Evolutionary conservation across 2,888 invertebrate species (phyloP).

Genomic region (Biston stratarius): DNA sequence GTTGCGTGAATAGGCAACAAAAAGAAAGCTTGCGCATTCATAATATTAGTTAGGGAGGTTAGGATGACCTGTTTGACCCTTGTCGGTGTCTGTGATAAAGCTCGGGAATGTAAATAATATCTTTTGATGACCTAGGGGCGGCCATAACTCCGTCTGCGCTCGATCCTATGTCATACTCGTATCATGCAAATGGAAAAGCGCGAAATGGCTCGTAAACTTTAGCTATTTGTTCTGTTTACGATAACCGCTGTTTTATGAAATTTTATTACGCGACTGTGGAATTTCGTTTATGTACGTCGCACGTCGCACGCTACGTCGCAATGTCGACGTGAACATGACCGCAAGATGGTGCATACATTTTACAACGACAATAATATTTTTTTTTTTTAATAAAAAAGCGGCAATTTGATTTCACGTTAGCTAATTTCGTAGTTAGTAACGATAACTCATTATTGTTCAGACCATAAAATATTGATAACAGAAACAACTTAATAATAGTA

Average conservation of each 20-base stretch:
- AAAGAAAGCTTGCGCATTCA: no score
- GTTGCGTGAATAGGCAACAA: no score
- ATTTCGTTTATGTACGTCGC: constrained; percentile 52
- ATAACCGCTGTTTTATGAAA: constrained; percentile 81
- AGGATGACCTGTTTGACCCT: constrained; percentile 14
- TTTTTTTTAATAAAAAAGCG: no score
- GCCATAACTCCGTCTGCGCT: constrained; percentile 56
- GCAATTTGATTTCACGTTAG: no score
- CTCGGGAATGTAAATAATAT: constrained; percentile 53
- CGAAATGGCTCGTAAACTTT: constrained; percentile 79
- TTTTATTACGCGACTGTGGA: constrained; percentile 67
- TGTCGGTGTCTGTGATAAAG: constrained; percentile 23
- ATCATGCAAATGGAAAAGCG: constrained; percentile 81
- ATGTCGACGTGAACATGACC: no score
- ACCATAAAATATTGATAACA: no score
- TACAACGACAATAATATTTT: no score
- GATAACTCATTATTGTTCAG: no score
- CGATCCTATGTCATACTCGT: constrained; percentile 64
- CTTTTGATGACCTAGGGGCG: constrained; percentile 56
- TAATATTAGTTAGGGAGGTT: no score
- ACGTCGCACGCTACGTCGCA: constrained; percentile 47
- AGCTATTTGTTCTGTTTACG: constrained; percentile 83
- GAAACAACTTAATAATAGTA: no score
- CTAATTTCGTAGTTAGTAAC: no score
- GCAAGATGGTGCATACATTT: no score